Evolutionary conservation across 2,797 vertebrate genomes (phyloP), one percentile per base, ranked within the genome.

Genomic region (Malurus leucopterus): DNA sequence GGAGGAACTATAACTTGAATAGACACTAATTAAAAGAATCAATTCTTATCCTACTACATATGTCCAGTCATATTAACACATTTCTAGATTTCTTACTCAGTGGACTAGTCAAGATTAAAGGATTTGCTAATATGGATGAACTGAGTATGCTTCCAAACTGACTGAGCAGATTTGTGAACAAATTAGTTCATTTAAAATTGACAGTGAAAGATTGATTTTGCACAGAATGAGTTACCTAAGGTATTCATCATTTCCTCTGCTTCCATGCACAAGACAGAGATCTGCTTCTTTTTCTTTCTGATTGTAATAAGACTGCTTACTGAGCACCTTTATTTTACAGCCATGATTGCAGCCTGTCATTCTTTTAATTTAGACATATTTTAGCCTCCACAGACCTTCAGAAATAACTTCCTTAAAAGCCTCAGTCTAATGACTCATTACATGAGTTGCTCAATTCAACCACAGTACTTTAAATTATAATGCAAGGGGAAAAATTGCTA

Each of bases 11-110:
- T 98, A 97, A 97, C 96, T 97, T 98, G 96, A 98, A 96, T 95
- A 98, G 98, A 98, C 97, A 98, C 98, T 98, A 99, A 99, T 99
- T 99, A 99, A 99, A 99, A 99, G 97, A 99, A 99, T 99, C 98
- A 99, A 98, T 98, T 98, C 97, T 98, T 98, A 98, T 98, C 98
- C 97, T 96, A 96, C 97, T 98, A 98, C 98, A 99, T 98, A 98
- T 97, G 99, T 99, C 99, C 96, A 95, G 96, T 98, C 98, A 97
- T 98, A 99, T 99, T 99, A 99, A 98, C 97, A 97, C 95, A 95
- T 98, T 99, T 98, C 97, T 96, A 97, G 98, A 97, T 98, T 98
- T 98, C 97, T 98, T 98, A 98, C 98, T 99, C 98, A 97, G 98
- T 97, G 98, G 96, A 97, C 97, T 97, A 98, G 98, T 98, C 98